Conservation (phyloP, 1,140 invertebrate genomes). For the Micrasema longulum region DNA sequence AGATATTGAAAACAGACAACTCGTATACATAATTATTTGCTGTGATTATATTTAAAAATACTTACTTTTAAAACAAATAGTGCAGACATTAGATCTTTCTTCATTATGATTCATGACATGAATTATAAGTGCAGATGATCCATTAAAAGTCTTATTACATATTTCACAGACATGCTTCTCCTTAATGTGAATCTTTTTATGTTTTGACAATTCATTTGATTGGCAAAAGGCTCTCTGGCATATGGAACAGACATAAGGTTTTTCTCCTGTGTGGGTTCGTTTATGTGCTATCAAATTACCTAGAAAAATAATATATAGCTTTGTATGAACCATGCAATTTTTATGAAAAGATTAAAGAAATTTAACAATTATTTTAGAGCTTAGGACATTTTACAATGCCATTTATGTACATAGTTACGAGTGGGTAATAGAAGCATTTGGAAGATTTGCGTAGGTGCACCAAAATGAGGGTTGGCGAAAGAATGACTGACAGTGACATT, state of each 20-base stretch:
- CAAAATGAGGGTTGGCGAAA: too few species aligned
- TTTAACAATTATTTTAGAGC: too few species aligned
- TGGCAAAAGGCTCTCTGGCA: constrained; percentile 72
- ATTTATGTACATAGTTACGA: too few species aligned
- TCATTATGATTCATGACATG: constrained; percentile 53
- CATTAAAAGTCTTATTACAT: constrained; percentile 48
- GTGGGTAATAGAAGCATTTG: too few species aligned
- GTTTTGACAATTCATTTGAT: constrained; percentile 58
- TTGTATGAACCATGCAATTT: too few species aligned
- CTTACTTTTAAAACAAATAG: constrained; percentile 50
- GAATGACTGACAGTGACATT: too few species aligned
- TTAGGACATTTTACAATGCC: too few species aligned
- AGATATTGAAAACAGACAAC: too few species aligned
- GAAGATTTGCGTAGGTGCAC: too few species aligned
- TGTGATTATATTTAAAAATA: not conserved
- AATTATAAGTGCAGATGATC: constrained; percentile 48
- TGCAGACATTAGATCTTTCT: constrained; percentile 48
- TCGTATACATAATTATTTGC: not conserved
- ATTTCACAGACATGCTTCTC: constrained; percentile 51
- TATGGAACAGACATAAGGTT: constrained; percentile 70
- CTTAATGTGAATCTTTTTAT: constrained; percentile 49
- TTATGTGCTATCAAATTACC: constrained; percentile 67
- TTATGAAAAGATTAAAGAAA: too few species aligned
- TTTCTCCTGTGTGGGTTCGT: constrained; percentile 70
- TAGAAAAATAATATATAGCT: too few species aligned